Conservation (phyloP, 2,113 vertebrate genomes). For the Pygoscelis adeliae region DNA sequence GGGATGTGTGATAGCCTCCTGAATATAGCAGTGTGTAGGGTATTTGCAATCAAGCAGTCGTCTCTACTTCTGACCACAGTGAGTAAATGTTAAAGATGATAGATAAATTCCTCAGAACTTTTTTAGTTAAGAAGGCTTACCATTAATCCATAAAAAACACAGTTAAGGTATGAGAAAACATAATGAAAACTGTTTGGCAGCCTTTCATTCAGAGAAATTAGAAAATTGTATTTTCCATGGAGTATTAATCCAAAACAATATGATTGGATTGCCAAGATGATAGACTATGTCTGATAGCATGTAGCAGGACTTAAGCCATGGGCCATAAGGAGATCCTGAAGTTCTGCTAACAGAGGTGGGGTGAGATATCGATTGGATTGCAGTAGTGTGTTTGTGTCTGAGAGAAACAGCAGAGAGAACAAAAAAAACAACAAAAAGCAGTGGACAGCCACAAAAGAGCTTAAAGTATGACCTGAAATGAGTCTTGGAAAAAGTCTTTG, state of each 20-base stretch:
- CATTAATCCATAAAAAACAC: not conserved
- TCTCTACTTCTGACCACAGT: not conserved
- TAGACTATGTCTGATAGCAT: not conserved
- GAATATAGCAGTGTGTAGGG: not conserved
- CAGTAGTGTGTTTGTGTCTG: not conserved
- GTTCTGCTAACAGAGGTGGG: not conserved
- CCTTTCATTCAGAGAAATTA: not conserved
- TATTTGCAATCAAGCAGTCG: not conserved
- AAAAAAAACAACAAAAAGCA: not conserved
- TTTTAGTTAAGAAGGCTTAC: not conserved
- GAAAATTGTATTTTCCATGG: not conserved
- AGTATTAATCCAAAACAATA: not conserved
- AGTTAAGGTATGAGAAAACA: not conserved
- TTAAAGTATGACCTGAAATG: not conserved
- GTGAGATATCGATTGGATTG: rapidly evolving
- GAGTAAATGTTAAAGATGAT: not conserved
- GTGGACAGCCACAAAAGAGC: not conserved
- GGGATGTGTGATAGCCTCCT: not conserved
- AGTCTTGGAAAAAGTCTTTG: not conserved
- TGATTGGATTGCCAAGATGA: not conserved
- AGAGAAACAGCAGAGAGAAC: not conserved
- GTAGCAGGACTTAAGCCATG: not conserved
- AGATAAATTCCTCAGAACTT: not conserved
- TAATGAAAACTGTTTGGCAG: not conserved
- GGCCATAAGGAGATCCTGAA: not conserved